Base-by-base conservation (phyloP, 2,888 invertebrate genomes). In the Congeria kusceri region DNA sequence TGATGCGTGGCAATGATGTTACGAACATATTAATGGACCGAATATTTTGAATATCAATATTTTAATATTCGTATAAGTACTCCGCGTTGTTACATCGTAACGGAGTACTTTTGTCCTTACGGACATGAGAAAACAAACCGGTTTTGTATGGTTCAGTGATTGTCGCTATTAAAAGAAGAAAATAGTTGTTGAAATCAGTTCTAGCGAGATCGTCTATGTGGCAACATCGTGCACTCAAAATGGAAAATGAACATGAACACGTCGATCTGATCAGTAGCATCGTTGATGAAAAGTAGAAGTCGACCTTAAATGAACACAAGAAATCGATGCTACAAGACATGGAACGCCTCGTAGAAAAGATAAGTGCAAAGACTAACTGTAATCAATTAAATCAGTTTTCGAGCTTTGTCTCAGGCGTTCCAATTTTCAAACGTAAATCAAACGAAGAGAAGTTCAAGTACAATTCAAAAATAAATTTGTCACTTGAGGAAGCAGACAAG, bases 391-490 rank as follows among this genome's bases (percentile, higher is more conserved):
- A 1, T 25, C 66, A 67, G 62, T 28, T 74, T 15, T 46, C 29
- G 7, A 20, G 39, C 18, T 27, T 74, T 32, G 5, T 66, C 9
- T 44, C 67, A 18, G 29, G 9, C 7, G 65, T 23, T 29, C 72
- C 25, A 4, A 47, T 28, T 18, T 70, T 69, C 27, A 69, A 69
- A 44, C 59, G 76, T 7, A 70, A 65, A 27, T 32, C 56, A 3
- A 71, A 71, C 46, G 77, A 71, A 47, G 77, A 72, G 59, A 63
- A 77, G 28, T 77, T 39, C 29, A 76, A 70, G 49, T 32, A 62
- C 20, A 77, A 77, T 44, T 25, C 23, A 13, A 57, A 78, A n/a
- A 44, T 68, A 13, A 58, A 23, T 20, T n/a, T 53, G n/a, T 39
- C 57, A 9, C 58, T 68, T 13, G 64, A 63, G 0, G 64, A 68